Conservation (phyloP, 2,888 invertebrate species). For the Aquatica leii region DNA sequence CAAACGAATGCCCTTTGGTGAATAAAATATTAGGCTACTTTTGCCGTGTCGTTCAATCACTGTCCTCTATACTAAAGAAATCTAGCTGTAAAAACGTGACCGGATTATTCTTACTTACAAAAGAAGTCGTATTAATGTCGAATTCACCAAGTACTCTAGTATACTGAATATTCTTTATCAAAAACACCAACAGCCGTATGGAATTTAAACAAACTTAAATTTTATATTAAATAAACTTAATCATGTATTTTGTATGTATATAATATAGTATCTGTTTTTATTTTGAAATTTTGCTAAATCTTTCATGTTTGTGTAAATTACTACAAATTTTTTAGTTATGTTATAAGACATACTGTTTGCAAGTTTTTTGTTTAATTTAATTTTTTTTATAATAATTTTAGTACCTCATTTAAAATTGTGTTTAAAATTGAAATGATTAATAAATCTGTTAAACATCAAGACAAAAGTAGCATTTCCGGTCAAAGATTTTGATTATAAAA, state of each 20-base stretch:
- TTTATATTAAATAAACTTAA: background rate
- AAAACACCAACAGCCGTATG: background rate
- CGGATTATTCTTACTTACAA: constrained; percentile 44
- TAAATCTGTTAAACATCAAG: too few relatives aligned
- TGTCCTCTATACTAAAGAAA: constrained; percentile 48
- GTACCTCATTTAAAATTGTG: too few relatives aligned
- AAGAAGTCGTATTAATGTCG: constrained; percentile 33
- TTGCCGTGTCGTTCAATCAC: constrained; percentile 55
- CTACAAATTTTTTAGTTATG: too few relatives aligned
- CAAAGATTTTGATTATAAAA: background rate
- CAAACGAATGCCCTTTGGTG: constrained; percentile 53
- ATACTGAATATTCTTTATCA: background rate
- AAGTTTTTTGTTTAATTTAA: too few relatives aligned
- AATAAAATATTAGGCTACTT: constrained; percentile 57
- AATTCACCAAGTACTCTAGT: constrained; percentile 16
- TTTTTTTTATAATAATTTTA: too few relatives aligned
- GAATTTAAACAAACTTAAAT: background rate
- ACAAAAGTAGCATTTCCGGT: too few relatives aligned
- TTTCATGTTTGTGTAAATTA: constrained; percentile 25
- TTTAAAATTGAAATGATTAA: too few relatives aligned
- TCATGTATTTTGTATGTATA: too few relatives aligned
- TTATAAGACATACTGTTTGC: too few relatives aligned
- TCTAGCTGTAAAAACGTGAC: constrained; percentile 47
- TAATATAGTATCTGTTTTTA: constrained; percentile 13
- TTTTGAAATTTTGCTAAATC: constrained; percentile 22